These are phyloP conservation scores for Aptenodytes forsteri DNA, from an alignment of 2,113 vertebrate genomes.

Conservation along the genomic window DNA sequence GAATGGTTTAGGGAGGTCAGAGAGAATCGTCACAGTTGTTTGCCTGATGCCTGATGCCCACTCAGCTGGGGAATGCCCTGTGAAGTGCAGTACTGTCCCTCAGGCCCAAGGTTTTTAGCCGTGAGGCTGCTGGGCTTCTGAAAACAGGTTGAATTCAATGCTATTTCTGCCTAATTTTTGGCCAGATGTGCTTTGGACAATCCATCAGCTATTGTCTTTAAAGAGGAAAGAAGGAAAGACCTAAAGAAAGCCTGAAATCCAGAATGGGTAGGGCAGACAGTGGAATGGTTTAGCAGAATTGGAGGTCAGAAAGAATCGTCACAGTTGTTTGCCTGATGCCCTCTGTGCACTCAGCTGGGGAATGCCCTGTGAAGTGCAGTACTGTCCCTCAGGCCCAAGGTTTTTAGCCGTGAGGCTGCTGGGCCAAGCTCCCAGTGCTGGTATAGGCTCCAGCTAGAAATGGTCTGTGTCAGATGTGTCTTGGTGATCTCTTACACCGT, in stretches of 20 bases:
- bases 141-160: too few species aligned
- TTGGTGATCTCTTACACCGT: accelerated
- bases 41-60: background rate
- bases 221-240: background rate
- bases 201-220: too few species aligned
- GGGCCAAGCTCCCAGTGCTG: accelerated
- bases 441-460: background rate
- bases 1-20: background rate
- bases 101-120: background rate
- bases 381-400: background rate
- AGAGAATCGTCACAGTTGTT: accelerated
- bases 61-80: background rate
- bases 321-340: background rate
- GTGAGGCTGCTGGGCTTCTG: background rate
- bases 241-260: background rate
- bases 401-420: background rate
- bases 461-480: accelerated
- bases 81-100: background rate
- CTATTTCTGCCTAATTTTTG: too few species aligned
- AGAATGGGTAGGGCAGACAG: background rate
- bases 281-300: background rate
- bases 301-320: background rate
- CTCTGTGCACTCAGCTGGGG: background rate
- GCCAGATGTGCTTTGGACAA: too few species aligned
- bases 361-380: accelerated